phyloP scores from a whole-genome alignment of 2,888 invertebrate genomes.

The Chaetogeoica ovagalla region DNA sequence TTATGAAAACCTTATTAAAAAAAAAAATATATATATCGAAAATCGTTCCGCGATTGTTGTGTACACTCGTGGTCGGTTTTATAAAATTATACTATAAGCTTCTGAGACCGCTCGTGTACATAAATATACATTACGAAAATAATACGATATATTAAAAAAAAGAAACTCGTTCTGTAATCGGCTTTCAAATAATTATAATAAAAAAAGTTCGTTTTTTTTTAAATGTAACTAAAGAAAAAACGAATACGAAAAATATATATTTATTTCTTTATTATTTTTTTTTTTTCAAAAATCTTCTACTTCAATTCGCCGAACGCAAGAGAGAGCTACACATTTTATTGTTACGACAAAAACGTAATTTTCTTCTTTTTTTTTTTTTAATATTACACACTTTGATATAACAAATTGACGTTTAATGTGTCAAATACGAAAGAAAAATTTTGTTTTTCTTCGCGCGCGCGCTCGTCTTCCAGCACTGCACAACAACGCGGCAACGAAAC shows the following conservation, averaged over 20 bases:
- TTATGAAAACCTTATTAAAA: not conserved
- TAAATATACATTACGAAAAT: not conserved
- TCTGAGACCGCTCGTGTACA: too few relatives aligned
- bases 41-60: not conserved
- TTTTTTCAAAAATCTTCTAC: not conserved
- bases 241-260: not conserved
- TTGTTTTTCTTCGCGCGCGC: not conserved
- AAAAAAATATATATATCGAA: not conserved
- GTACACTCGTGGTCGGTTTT: too few relatives aligned
- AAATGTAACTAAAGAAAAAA: not conserved
- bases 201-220: not conserved
- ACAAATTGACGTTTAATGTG: not conserved
- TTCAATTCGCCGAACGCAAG: not conserved
- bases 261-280: too few relatives aligned
- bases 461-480: too few relatives aligned
- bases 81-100: not conserved
- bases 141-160: not conserved
- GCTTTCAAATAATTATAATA: not conserved
- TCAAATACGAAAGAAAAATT: not conserved
- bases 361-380: too few relatives aligned
- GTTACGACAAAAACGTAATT: not conserved
- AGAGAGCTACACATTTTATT: not conserved
- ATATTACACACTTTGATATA: not conserved
- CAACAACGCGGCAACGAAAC: not conserved
- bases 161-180: not conserved